phyloP scores from a whole-genome alignment of 2,888 invertebrate genomes.

The Harpalus rubripes region DNA sequence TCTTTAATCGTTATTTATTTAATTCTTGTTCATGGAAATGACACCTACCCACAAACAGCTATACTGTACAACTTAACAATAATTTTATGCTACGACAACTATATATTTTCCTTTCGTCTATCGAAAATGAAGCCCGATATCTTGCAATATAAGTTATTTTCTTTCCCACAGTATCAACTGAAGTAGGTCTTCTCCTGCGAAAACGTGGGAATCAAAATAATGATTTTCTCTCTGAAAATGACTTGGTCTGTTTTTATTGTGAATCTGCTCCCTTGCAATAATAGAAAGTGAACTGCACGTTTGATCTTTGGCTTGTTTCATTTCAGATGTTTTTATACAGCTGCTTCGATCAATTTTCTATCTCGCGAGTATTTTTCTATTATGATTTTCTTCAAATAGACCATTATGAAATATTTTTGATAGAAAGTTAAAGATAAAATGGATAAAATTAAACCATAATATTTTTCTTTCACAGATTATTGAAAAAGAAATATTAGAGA shows the following conservation, averaged over 20 bases:
- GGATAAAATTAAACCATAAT: constrained; percentile 2
- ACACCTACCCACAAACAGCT: too few species aligned
- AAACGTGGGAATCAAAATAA: constrained; percentile 33
- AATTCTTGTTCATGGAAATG: too few species aligned
- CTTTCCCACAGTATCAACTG: neutral
- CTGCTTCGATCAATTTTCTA: constrained; percentile 38
- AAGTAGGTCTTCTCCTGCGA: constrained; percentile 9
- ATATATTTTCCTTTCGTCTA: neutral
- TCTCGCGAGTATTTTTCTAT: constrained; percentile 45
- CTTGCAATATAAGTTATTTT: constrained; percentile 4
- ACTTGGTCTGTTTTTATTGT: constrained; percentile 51
- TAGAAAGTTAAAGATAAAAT: neutral
- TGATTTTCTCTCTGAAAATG: constrained; percentile 46
- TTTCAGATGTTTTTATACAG: constrained; percentile 47
- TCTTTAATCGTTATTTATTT: too few species aligned
- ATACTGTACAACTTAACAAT: too few species aligned
- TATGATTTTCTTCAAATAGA: constrained; percentile 38
- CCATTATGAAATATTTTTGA: constrained; percentile 28
- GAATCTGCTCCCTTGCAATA: constrained; percentile 27
- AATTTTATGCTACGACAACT: too few species aligned
- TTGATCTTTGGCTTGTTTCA: constrained; percentile 58
- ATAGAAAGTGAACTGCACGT: constrained; percentile 50
- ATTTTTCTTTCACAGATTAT: constrained; percentile 6
- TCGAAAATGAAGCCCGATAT: neutral
- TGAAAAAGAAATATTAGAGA: neutral